phyloP scores from a whole-genome alignment of 2,888 invertebrate species.

The Brachypterus glaber region DNA sequence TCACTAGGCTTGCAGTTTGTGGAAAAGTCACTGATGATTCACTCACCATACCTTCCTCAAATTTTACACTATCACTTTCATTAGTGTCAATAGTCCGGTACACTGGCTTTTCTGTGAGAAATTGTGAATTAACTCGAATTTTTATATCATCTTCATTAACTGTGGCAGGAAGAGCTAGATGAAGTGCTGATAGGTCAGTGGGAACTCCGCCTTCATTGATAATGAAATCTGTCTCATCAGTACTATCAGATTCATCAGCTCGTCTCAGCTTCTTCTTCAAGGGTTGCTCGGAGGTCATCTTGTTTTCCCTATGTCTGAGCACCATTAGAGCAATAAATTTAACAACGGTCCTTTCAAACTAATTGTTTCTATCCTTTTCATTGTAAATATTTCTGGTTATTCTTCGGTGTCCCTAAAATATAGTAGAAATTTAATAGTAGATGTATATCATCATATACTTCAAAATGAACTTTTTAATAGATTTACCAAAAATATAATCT shows the following conservation, averaged over 20 bases:
- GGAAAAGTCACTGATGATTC: slow-evolving; percentile 10
- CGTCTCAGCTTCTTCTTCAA: slow-evolving; percentile 75
- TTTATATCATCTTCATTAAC: slow-evolving; percentile 35
- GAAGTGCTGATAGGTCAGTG: slow-evolving; percentile 33
- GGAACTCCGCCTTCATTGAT: slow-evolving; percentile 38
- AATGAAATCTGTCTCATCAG: slow-evolving; percentile 48
- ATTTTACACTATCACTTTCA: slow-evolving; percentile 20
- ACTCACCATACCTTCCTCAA: slow-evolving; percentile 23
- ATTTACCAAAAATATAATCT: no score
- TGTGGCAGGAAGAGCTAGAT: slow-evolving; percentile 30
- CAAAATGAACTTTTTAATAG: no score
- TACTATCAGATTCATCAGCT: slow-evolving; percentile 46
- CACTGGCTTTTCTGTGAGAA: slow-evolving; percentile 24
- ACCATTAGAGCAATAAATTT: slow-evolving; percentile 19
- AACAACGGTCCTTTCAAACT: not conserved
- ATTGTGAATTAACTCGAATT: slow-evolving; percentile 27
- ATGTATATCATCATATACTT: no score
- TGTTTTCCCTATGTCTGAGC: slow-evolving; percentile 24
- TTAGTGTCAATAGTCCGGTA: slow-evolving; percentile 23
- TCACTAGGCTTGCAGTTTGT: not conserved
- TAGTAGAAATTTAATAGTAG: not conserved
- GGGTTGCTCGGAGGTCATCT: slow-evolving; percentile 72
- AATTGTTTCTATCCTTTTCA: no score
- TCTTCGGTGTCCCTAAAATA: not conserved
- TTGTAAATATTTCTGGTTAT: no score